Base-by-base conservation (phyloP, 2,113 vertebrate species). In the Bolborhynchus lineola region DNA sequence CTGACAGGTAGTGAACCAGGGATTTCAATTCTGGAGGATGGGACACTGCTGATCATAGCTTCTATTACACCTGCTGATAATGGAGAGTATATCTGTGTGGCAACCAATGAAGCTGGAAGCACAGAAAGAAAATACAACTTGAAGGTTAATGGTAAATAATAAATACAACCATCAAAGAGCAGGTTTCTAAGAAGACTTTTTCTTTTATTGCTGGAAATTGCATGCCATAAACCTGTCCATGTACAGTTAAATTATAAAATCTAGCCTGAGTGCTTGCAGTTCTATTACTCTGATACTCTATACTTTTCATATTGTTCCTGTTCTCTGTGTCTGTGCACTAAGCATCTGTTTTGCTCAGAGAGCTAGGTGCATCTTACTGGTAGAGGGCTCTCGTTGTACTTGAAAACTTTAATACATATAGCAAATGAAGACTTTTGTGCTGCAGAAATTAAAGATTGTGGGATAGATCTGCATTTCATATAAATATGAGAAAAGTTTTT, bases 111-210 rank as follows among this genome's bases (percentile, higher is more conserved):
- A 91, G 99, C 98, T 13, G 99, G 99, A 63, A 98, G 98, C 86
- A 98, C 98, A 6, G 98, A 99, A 98, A 99, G 96, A 96, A 99
- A 98, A 96, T 99, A 99, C 60, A 98, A 98, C 80, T 98, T 99
- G 59, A 99, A 98, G 98, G 99, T 99, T 68, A 98, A 99, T 5
- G 99, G 99, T 99, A 97, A 98, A 57, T 71, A 44, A 24, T 13
- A 10, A 24, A 24, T 11, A 15, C 5, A 41, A 2, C 17, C 39
- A 15, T 14, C 18, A 16, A 26, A 20, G 11, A 49, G 14, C 20
- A 64, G n/a, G 2, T 72, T 49, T 49, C 41, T 46, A 28, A 68
- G 33, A 64, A 24, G 9, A 3, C 12, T 10, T 18, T 85, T 9
- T 33, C 9, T 76, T 71, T 62, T 52, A 5, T 42, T 59, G 13